Base-by-base conservation (phyloP, 1,140 invertebrate genomes). In the Drosophila triauraria region DNA sequence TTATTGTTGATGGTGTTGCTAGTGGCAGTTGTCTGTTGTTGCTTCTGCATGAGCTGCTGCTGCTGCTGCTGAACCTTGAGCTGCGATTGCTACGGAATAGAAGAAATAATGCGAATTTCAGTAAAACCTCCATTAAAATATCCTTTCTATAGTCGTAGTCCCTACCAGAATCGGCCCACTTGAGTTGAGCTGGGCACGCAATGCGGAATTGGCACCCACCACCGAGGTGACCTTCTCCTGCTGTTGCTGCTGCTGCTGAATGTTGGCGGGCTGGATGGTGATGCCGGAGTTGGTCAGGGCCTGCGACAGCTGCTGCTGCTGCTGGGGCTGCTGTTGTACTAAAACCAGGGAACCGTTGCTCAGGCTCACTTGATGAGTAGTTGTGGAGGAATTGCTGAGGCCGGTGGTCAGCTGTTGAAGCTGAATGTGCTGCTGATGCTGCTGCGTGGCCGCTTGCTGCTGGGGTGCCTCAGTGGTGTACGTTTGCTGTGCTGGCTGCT, bases 131-230 rank as follows among this genome's bases (percentile, higher is more conserved):
- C 20, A 20, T 20, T 20, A 20, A 20, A 7, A 4, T 7, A 30
- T 43, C 2, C 3, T 13, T 10, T 15, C 23, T 9, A 27, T 9
- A 9, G 15, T 15, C 13, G 3, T 23, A 8, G 6, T 15, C 67
- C 70, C 88, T 84, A 95, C 94, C 92, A 95, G 91, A 58, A 95
- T 94, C 54, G 94, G 93, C 82, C 95, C 94, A 86, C 93, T 94
- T 23, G 93, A 93, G 53, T 93, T 88, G 43, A 93, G 91, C 64
- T 93, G 91, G 72, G 93, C 93, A 35, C 91, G 88, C 67, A 92
- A 61, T 44, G 91, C 90, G 12, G 91, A 92, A 48, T 91, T 92
- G 38, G 82, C 58, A n/a, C 79, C 81, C 57, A 82, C 78, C 56
- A 85, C 78, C 48, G 88, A 65, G 7, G 78, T 69, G 44, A 77